Conservation (phyloP, 2,113 vertebrate species). For the Triplophysa dalaica region DNA sequence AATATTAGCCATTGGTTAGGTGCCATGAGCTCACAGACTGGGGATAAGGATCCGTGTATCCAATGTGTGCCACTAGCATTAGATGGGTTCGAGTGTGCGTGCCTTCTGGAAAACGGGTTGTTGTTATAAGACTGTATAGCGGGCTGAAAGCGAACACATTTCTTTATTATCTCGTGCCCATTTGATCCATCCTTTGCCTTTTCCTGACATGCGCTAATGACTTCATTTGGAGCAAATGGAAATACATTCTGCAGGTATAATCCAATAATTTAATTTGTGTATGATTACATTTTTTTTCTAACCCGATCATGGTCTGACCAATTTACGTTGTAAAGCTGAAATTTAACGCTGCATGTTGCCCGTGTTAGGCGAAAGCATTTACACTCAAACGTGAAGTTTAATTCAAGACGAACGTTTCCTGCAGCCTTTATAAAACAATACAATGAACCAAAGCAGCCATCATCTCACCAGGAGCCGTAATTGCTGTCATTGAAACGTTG, state of each 20-base stretch:
- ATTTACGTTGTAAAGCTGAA: no score
- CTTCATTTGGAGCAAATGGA: not conserved
- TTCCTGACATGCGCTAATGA: not conserved
- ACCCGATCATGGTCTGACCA: no score
- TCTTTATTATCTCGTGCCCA: slow-evolving; percentile 59
- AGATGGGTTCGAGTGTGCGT: slow-evolving; percentile 55
- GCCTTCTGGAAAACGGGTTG: slow-evolving; percentile 63
- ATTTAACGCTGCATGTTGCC: no score
- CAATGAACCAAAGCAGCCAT: not conserved
- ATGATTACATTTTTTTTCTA: no score
- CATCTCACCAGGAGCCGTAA: slow-evolving; percentile 12
- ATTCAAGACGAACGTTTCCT: slow-evolving; percentile 30
- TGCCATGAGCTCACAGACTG: slow-evolving; percentile 48
- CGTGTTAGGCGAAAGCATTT: not conserved
- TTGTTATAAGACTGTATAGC: slow-evolving; percentile 57
- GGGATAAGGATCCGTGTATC: slow-evolving; percentile 48
- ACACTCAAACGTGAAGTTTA: slow-evolving; percentile 12
- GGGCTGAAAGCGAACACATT: slow-evolving; percentile 65
- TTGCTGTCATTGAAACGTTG: slow-evolving; percentile 25
- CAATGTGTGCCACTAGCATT: slow-evolving; percentile 41
- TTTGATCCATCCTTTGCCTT: not conserved
- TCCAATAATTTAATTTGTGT: not conserved
- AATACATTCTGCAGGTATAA: not conserved
- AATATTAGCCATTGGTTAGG: slow-evolving; percentile 66
- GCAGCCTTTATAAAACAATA: slow-evolving; percentile 20